Conservation (phyloP, 2,888 invertebrate species). For the Fragum sueziense region DNA sequence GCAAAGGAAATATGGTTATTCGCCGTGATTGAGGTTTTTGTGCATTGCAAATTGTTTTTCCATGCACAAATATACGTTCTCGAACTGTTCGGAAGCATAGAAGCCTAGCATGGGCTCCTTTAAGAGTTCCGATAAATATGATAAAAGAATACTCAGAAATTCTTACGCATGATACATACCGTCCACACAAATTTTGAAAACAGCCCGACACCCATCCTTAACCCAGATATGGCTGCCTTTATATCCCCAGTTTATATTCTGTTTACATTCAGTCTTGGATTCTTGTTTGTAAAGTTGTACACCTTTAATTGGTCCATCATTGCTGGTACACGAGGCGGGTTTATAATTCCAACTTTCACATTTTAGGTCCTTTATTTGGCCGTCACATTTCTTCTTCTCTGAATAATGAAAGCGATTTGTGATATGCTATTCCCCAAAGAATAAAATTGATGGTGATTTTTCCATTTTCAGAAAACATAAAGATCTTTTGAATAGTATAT, state of each 20-base stretch:
- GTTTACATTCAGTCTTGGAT: neutral
- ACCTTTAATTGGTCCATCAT: neutral
- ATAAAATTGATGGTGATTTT: too few species aligned
- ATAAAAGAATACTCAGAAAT: too few species aligned
- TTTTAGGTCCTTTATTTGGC: neutral
- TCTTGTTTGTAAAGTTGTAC: neutral
- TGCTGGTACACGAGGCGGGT: neutral
- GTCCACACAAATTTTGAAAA: constrained; percentile 6
- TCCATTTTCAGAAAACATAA: too few species aligned
- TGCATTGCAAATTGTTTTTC: too few species aligned
- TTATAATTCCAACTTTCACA: constrained; percentile 9
- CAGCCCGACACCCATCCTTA: constrained; percentile 11
- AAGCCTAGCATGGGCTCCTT: too few species aligned
- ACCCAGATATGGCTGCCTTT: constrained; percentile 6
- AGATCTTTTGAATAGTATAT: too few species aligned
- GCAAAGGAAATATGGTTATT: too few species aligned
- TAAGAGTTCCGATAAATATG: too few species aligned
- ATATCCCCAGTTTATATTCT: constrained; percentile 5
- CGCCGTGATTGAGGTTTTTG: too few species aligned
- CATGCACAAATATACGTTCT: too few species aligned
- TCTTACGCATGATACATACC: neutral
- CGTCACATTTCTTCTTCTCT: neutral
- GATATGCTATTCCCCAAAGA: too few species aligned
- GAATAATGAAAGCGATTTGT: neutral
- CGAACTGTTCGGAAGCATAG: too few species aligned